Base-by-base conservation (phyloP, 2,888 invertebrate genomes). In the Napeogenes sylphis region DNA sequence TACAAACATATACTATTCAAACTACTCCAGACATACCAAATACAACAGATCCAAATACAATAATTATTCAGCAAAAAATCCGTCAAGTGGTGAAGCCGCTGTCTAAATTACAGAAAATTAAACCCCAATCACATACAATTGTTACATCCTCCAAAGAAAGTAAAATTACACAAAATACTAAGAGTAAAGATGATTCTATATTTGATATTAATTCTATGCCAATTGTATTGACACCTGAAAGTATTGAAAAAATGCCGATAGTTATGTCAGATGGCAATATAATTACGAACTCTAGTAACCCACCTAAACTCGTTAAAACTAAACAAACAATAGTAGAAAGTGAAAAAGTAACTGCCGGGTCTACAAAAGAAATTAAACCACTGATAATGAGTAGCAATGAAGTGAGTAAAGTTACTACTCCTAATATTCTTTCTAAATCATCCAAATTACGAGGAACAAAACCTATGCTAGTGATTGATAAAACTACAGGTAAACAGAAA, bases 131-230 rank as follows among this genome's bases (percentile, higher is more conserved):
- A 4, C 65, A 62, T 77, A 79, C 80, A 59, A 73, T 87, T n/a
- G 73, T 83, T 10, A 67, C 81, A n/a, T 73, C 80, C 10, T 65
- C 78, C 12, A 77, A 72, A 66, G 82, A 85, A 56, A 66, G 69
- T 14, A 88, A 84, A 71, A 66, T 63, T 33, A 54, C 63, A 4
- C 65, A 62, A 30, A 71, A 70, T 56, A 56, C 58, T 12, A 59
- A 66, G 4, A 68, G 64, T 12, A 62, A 77, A 13, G 92, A 92
- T 67, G 91, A 91, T 59, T 77, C 86, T 62, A 82, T 92, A 68
- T 93, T 95, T 69, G 95, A 95, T 77, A 95, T 95, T 45, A 93
- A 94, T 79, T 94, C 94, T 2, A 94, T 95, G 94, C 95, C 95
- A 2, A 94, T 95, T 67, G 94, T 95, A 4, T 80, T 94, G 63